Percentiles rank a stretch among this genome's conserved stretches.
Conservation (phyloP, 2,797 vertebrate species). For the Liparis tanakae region DNA sequence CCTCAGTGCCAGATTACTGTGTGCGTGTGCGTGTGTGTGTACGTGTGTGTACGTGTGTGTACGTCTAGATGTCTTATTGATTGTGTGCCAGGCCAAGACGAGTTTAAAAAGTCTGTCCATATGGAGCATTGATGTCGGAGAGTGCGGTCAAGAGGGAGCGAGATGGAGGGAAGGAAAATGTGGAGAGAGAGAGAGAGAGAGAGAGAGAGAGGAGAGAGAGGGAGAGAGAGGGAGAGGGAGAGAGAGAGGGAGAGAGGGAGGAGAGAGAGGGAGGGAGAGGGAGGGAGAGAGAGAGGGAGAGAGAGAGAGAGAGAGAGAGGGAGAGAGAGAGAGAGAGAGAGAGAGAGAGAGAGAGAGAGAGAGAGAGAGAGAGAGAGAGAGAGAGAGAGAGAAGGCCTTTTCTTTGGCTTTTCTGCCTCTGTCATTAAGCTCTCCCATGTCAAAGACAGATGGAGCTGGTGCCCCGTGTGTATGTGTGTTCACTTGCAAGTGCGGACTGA, state of each 20-base stretch:
- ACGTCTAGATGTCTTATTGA: slow-evolving; percentile 65
- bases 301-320: slow-evolving; percentile 35
- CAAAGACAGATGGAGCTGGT: slow-evolving; percentile 80
- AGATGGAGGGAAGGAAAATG: slow-evolving; percentile 55
- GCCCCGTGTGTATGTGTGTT: slow-evolving; percentile 41
- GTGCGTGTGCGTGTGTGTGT: slow-evolving; percentile 37
- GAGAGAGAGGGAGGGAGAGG: too few relatives aligned
- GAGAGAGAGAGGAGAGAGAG: slow-evolving; percentile 36
- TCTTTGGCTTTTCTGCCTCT: slow-evolving; percentile 82
- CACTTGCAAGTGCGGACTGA: slow-evolving; percentile 64
- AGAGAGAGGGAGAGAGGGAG: slow-evolving; percentile 36
- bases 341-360: slow-evolving; percentile 36
- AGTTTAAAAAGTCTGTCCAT: slow-evolving; percentile 75
- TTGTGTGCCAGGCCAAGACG: slow-evolving; percentile 69
- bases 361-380: slow-evolving; percentile 36
- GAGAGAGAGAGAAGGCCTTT: slow-evolving; percentile 58
- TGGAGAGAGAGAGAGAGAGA: slow-evolving; percentile 36
- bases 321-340: slow-evolving; percentile 39
- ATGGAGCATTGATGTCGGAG: slow-evolving; percentile 82
- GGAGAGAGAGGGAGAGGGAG: slow-evolving; percentile 43
- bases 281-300: slow-evolving; percentile 33
- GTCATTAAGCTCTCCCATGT: slow-evolving; percentile 86
- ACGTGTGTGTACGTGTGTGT: slow-evolving; percentile 30
- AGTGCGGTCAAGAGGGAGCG: slow-evolving; percentile 75
- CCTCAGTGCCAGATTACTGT: slow-evolving; percentile 50